phyloP scores from a whole-genome alignment of 2,797 vertebrate species.

The Tapera naevia region DNA sequence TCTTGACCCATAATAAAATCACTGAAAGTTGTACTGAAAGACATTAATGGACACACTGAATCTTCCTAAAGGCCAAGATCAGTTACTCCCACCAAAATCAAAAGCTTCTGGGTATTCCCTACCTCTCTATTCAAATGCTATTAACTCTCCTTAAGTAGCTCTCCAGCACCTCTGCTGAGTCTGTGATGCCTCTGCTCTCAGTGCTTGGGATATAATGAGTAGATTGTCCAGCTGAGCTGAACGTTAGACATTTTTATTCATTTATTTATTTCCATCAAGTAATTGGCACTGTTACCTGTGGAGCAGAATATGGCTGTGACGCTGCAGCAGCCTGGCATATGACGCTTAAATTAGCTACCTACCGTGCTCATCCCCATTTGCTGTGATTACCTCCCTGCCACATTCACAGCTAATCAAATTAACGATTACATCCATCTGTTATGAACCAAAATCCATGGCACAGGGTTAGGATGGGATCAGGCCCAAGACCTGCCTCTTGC shows the following conservation, averaged over 20 bases:
- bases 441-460: not conserved
- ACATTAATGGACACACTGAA: not conserved
- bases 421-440: not conserved
- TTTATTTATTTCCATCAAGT: not conserved
- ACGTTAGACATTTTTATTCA: not conserved
- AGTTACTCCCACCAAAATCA: not conserved
- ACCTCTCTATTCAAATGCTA: not conserved
- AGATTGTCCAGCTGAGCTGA: not conserved
- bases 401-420: constrained; percentile 22
- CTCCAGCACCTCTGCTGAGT: not conserved
- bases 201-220: not conserved
- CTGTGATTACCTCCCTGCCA: not conserved
- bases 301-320: not conserved
- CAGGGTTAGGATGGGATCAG: not conserved
- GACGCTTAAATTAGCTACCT: constrained; percentile 36
- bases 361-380: not conserved
- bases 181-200: not conserved
- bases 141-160: not conserved
- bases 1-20: not conserved
- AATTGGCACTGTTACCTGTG: constrained; percentile 21
- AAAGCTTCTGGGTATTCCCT: not conserved
- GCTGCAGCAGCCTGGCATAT: not conserved
- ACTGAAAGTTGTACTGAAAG: not conserved
- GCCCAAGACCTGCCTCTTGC: not conserved
- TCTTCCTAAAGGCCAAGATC: constrained; percentile 1